Evolutionary conservation across 1,140 invertebrate genomes (phyloP), one percentile per base, ranked within the genome.

Genomic region (Micrasema minimum): DNA sequence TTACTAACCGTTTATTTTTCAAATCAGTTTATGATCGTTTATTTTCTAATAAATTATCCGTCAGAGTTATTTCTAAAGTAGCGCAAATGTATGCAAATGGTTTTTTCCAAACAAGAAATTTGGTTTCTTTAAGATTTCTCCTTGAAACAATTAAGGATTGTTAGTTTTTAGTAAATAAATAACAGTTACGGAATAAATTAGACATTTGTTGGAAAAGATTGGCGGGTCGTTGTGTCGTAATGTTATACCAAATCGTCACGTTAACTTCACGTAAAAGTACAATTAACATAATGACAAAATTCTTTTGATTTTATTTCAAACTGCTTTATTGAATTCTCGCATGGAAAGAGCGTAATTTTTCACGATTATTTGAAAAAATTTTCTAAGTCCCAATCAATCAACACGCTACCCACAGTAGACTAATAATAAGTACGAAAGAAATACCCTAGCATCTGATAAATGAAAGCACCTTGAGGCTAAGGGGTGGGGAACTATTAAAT

Each of bases 401-500:
- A 46, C 59, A 62, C 59, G 59, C 59, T 46, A 18, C 43, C 43
- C 22, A n/a, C 16, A 11, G 9, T 11, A 20, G 41, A 14, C 4
- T 62, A 62, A 62, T 12, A 20, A 31, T 62, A 45, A 62, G 45
- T 46, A 62, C n/a, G 14, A 53, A 53, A 20, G 22, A 62, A 62
- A 62, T 46, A 62, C 59, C 59, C 53, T 4, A 2, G 11, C 20
- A 62, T 62, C 43, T 45, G 59, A 62, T 62, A 53, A 12, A 7
- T 5, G 10, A 53, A 53, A 26, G 50, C n/a, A 26, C 18, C 14
- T 53, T 53, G 18, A 26, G 35, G 9, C 35, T 6, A 6, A 22
- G 59, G 59, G 59, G 10, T 16, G 18, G 14, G 7, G 12, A 45
- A 62, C 22, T 65, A 50, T 65, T 51, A 65, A 65, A 65, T 65